Conservation (phyloP, 2,888 invertebrate genomes). For the Trichopoda pennipes region DNA sequence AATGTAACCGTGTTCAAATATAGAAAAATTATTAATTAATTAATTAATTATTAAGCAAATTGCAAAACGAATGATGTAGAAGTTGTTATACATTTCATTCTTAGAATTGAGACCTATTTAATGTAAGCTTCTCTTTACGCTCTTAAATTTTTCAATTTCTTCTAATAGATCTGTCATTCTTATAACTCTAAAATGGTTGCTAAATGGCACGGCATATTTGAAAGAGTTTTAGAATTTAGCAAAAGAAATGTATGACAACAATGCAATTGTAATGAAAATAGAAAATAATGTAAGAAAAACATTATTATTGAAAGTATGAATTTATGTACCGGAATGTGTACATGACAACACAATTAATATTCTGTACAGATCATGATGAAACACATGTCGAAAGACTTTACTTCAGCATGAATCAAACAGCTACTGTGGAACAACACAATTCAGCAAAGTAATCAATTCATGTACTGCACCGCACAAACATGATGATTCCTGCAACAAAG, state of each 20-base stretch:
- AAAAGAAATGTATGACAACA: constrained; percentile 31
- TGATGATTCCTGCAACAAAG: constrained; percentile 47
- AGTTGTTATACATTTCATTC: too few species aligned
- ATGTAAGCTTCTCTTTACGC: neutral
- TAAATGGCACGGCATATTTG: constrained; percentile 28
- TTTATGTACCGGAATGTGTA: constrained; percentile 57
- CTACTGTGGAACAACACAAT: constrained; percentile 52
- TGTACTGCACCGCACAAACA: constrained; percentile 16
- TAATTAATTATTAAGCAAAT: too few species aligned
- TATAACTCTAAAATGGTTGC: neutral
- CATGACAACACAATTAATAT: constrained; percentile 77
- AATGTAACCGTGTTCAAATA: too few species aligned
- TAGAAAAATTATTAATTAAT: too few species aligned
- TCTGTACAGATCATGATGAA: constrained; percentile 76
- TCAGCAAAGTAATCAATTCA: constrained; percentile 21
- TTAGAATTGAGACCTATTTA: too few species aligned
- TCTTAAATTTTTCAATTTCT: constrained; percentile 15
- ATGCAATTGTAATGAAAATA: constrained; percentile 31
- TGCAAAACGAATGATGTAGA: too few species aligned
- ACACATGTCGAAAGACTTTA: constrained; percentile 76
- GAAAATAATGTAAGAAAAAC: constrained; percentile 3
- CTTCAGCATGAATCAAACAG: constrained; percentile 59
- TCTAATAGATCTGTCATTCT: constrained; percentile 51
- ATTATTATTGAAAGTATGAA: constrained; percentile 42
- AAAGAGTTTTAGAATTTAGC: constrained; percentile 19